Evolutionary conservation across 53 echinoderm and acorn worm species (phyloP), one percentile per base, ranked within the genome.

Genomic region (Apostichopus leukothele): DNA sequence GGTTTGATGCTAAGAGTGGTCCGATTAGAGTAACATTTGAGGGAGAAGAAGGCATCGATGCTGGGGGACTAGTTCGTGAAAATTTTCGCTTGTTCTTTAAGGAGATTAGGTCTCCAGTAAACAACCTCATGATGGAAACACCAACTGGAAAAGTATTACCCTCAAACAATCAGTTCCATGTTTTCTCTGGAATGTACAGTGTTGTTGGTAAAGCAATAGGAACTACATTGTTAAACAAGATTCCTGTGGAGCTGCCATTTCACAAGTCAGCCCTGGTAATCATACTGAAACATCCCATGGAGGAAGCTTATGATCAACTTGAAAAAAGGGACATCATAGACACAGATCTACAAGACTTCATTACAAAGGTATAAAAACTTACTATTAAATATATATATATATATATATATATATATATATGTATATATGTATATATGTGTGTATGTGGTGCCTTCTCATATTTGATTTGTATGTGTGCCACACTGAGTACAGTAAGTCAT

Each of bases 351-450:
- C 12, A 54, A 80, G 80, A 52, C 18, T 80, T 80, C 80, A 80
- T 80, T 50, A 80, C 80, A 52, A 16, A 80, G 80, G 80, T 80
- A n/a, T n/a, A n/a, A n/a, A n/a, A n/a, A n/a, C n/a, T n/a, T n/a
- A n/a, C n/a, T n/a, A n/a, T n/a, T n/a, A n/a, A n/a, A n/a, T n/a
- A n/a, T n/a, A n/a, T n/a, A n/a, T n/a, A n/a, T n/a, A n/a, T n/a
- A n/a, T n/a, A n/a, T n/a, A n/a, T n/a, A n/a, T n/a, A n/a, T n/a
- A n/a, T n/a, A n/a, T n/a, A n/a, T n/a, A n/a, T n/a, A n/a, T n/a
- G n/a, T n/a, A n/a, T n/a, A n/a, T n/a, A n/a, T n/a, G n/a, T n/a
- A n/a, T n/a, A n/a, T n/a, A n/a, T n/a, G n/a, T n/a, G n/a, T n/a
- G n/a, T n/a, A n/a, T n/a, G n/a, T n/a, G 53, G 20, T 23, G 23